These are phyloP conservation scores for Coregonus clupeaformis DNA, from an alignment of 2,113 vertebrate species.

Conservation along the genomic window DNA sequence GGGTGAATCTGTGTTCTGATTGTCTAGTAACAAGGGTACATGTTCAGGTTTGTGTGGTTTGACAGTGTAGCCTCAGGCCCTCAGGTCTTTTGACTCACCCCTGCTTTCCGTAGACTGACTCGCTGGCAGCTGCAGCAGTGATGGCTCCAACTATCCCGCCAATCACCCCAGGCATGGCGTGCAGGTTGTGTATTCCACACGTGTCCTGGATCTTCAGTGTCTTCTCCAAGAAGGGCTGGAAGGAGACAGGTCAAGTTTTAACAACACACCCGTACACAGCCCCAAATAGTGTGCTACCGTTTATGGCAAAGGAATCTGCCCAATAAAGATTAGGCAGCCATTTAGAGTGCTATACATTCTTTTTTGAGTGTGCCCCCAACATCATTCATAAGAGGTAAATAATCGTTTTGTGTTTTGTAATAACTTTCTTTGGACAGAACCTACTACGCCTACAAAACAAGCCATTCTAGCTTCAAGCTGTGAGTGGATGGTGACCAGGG, in stretches of 20 bases:
- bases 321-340: not conserved
- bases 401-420: too few species aligned
- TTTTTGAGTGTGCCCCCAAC: not conserved
- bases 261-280: too few species aligned
- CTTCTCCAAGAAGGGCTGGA: slow-evolving; percentile 87
- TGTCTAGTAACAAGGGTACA: too few species aligned
- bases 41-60: too few species aligned
- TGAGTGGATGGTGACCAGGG: not conserved
- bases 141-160: slow-evolving; percentile 88
- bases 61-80: too few species aligned
- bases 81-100: slow-evolving; percentile 73
- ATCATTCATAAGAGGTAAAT: not conserved
- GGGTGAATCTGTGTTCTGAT: too few species aligned
- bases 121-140: slow-evolving; percentile 78
- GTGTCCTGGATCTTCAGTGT: slow-evolving; percentile 88
- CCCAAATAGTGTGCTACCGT: too few species aligned
- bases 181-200: slow-evolving; percentile 93
- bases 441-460: too few species aligned
- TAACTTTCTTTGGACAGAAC: too few species aligned
- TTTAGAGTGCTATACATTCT: slow-evolving; percentile 72
- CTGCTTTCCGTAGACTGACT: slow-evolving; percentile 72
- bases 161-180: slow-evolving; percentile 88
- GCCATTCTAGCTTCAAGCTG: too few species aligned
- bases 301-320: too few species aligned
- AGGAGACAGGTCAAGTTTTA: too few species aligned